Evolutionary conservation across 2,113 vertebrate genomes (phyloP).

Genomic region (Heliornis fulica): DNA sequence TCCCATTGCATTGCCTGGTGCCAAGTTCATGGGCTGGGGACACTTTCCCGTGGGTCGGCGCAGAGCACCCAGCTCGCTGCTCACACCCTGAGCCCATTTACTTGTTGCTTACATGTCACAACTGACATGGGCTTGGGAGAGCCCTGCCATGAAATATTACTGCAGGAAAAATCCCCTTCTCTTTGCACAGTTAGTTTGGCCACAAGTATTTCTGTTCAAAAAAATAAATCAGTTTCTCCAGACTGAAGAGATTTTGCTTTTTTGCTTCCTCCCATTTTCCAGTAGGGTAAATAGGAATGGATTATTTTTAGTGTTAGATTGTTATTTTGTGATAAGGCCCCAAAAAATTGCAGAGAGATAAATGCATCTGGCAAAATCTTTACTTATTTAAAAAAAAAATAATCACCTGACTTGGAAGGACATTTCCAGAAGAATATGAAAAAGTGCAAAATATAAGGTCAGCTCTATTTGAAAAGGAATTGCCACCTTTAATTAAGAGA

Average conservation of each 20-base stretch:
- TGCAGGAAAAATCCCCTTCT: not conserved
- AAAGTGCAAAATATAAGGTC: not conserved
- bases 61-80: not conserved
- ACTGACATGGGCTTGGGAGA: rapidly evolving
- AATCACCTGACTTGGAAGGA: not conserved
- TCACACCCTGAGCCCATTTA: not conserved
- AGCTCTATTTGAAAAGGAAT: not conserved
- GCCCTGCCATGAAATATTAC: not conserved
- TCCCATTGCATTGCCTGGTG: not conserved
- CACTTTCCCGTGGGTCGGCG: not conserved
- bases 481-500: not conserved
- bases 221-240: not conserved
- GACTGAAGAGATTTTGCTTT: not conserved
- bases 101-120: not conserved
- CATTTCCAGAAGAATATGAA: not conserved
- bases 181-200: not conserved
- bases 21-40: not conserved
- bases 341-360: not conserved
- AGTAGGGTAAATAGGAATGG: not conserved
- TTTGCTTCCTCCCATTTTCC: not conserved
- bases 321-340: not conserved
- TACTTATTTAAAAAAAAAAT: not conserved
- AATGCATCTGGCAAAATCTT: not conserved
- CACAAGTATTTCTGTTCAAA: not conserved
- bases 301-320: not conserved